Conservation (phyloP, 2,797 vertebrate genomes). For the Diglossa cyanea region DNA sequence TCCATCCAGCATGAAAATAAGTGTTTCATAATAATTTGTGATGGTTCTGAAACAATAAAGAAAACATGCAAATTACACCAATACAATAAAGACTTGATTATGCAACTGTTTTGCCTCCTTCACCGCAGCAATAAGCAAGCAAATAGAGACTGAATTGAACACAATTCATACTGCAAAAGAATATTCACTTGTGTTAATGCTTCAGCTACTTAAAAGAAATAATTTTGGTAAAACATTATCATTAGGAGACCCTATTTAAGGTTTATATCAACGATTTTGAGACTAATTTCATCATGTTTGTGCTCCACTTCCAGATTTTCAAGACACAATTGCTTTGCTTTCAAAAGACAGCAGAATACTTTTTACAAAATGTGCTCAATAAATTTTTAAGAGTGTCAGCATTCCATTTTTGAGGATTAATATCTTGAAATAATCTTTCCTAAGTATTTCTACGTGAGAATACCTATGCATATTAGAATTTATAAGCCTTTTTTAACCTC, state of each 20-base stretch:
- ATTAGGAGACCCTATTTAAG: constrained; percentile 2
- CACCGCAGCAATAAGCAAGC: constrained; percentile 8
- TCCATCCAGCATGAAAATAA: constrained; percentile 23
- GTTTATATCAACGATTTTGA: not conserved
- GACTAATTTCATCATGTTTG: not conserved
- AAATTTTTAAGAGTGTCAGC: not conserved
- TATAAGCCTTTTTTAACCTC: not conserved
- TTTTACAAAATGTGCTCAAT: not conserved
- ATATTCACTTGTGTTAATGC: constrained; percentile 1
- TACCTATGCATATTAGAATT: not conserved
- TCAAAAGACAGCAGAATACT: not conserved
- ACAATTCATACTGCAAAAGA: not conserved
- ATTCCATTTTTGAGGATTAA: not conserved
- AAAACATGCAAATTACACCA: constrained; percentile 36
- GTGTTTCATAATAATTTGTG: constrained; percentile 39
- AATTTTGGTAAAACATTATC: not conserved
- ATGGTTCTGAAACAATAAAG: constrained; percentile 49
- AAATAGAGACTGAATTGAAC: constrained; percentile 19
- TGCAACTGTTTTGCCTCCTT: not conserved
- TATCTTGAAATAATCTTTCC: not conserved
- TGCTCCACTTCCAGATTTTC: not conserved
- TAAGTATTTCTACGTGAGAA: not conserved
- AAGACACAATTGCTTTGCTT: not conserved
- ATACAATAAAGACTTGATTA: constrained; percentile 46
- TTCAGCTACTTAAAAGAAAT: constrained; percentile 13